These are phyloP conservation scores for Pteropus alecto DNA, from an alignment of 2,113 vertebrate genomes.

Conservation along the genomic window DNA sequence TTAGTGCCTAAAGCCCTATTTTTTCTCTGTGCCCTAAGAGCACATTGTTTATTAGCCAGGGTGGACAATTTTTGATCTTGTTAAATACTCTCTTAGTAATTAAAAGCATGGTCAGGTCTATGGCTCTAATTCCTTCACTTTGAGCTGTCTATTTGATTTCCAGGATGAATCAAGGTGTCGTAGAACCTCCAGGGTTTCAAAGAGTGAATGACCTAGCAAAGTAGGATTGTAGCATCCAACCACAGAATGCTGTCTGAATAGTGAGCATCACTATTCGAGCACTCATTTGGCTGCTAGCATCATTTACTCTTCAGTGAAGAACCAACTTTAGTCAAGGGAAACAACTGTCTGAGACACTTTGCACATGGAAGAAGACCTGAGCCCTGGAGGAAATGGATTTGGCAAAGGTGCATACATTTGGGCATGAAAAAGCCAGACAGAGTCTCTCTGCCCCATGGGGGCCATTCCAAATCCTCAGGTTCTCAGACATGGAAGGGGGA, in stretches of 20 bases:
- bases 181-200: neutral
- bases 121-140: conserved; percentile 47
- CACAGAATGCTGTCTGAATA: neutral
- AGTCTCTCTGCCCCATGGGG: neutral
- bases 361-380: neutral
- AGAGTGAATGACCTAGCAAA: neutral
- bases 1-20: conserved; percentile 75
- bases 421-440: neutral
- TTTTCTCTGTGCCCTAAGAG: conserved; percentile 70
- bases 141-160: conserved; percentile 41
- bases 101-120: conserved; percentile 25
- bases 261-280: neutral
- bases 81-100: conserved; percentile 34
- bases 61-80: conserved; percentile 44
- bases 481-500: neutral
- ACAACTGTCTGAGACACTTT: neutral
- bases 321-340: neutral
- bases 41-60: conserved; percentile 61
- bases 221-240: neutral
- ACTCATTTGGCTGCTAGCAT: neutral
- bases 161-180: conserved; percentile 11
- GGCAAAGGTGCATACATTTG: neutral
- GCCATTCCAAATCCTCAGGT: neutral
- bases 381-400: neutral
- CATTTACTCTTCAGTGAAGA: neutral